Evolutionary conservation across 2,888 invertebrate genomes (phyloP), one percentile per base, ranked within the genome.

Genomic region (Heliconius aoede): DNA sequence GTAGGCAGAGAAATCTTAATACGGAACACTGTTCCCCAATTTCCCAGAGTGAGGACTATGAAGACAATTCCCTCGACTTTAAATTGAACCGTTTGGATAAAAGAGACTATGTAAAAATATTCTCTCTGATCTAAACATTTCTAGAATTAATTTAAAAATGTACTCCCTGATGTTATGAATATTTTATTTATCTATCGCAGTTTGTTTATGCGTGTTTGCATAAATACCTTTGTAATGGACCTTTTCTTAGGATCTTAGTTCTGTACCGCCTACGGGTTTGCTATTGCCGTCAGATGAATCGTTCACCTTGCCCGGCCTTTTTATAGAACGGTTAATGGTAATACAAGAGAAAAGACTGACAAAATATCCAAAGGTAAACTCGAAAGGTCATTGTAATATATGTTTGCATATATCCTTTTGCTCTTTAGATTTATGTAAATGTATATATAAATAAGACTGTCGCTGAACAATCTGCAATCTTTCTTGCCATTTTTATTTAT

Each of bases 311-410:
- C 51, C 51, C 13, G 51, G 28, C 46, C 51, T 30, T 68, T 30
- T n/a, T 68, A 51, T 68, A 68, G 65, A 24, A 64, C 32, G 64
- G 32, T 64, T 64, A 24, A 32, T 64, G 64, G n/a, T 64, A 64
- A 64, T 64, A 36, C 21, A 7, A 62, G 62, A 30, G 62, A 62
- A 30, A 62, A 30, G 21, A 32, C 11, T n/a, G 11, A 30, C 24
- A 26, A 24, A 65, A 65, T 65, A 15, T 24, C 36, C 24, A 65
- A 36, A 51, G 46, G 67, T 51, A 46, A 51, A 8, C 13, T 46
- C 11, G 11, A 64, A 65, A 65, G 65, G 65, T 24, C 65, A 36
- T 65, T 65, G 24, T 65, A 65, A 40, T 65, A 26, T 24, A 24
- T n/a, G n/a, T 24, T 7, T 64, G 13, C 58, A 24, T 15, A 24